Evolutionary conservation across 2,113 vertebrate genomes (phyloP), one percentile per base, ranked within the genome.

Genomic region (Tautogolabrus adspersus): DNA sequence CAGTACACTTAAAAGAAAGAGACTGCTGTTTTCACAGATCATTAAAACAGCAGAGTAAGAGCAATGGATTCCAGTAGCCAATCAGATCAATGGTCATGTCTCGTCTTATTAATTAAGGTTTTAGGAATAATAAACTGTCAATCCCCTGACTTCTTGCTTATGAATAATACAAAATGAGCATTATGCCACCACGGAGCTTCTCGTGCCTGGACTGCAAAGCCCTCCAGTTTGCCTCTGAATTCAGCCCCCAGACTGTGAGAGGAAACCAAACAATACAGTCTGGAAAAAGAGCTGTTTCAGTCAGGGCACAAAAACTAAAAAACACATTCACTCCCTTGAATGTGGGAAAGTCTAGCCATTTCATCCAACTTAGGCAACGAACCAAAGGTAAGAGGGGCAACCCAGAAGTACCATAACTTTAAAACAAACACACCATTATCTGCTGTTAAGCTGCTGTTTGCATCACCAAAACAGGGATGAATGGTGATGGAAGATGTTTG

Each of bases 141-240:
- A 57, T 10, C 60, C 2, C 44, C 5, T 34, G 5, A 34, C 18
- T 62, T 66, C 49, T 26, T 81, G 42, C 12, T 79, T 81, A 88
- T 87, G 71, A 93, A 89, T 87, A 82, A 91, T 78, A 89, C 76
- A 90, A 72, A 68, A 40, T 63, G 61, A 89, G 83, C 80, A 83
- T 71, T 67, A 67, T 85, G 66, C 22, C 77, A 89, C 55, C 68
- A 88, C 72, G 66, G 63, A 84, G 77, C 72, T 62, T 44, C 66
- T 79, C 88, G 90, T 94, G 93, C 88, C 79, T 79, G 38, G 93
- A 93, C 88, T 94, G 79, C 84, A 89, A 93, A 94, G 59, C 71
- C 76, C 64, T 73, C 56, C 12, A 64, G 77, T 82, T 79, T 67
- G 63, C 66, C 69, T 86, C 81, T 75, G 86, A 88, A 93, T 89